Percentiles rank a stretch among this genome's conserved stretches.
Conservation (phyloP, 1,140 invertebrate genomes). For the Andrena cerasifolii region DNA sequence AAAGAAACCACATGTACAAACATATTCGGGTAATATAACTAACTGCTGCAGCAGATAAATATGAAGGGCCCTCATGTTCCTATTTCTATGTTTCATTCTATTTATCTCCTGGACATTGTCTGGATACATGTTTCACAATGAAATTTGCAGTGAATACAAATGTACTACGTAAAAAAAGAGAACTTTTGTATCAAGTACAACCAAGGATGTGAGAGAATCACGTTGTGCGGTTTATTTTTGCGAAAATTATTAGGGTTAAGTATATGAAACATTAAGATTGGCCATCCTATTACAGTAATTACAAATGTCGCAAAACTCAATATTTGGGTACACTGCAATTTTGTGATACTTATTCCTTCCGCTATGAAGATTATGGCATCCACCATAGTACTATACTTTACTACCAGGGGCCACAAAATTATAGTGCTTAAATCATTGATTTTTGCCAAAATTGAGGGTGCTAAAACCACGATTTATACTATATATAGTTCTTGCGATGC, state of each 20-base stretch:
- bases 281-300: conserved; percentile 19
- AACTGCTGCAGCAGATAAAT: conserved; percentile 65
- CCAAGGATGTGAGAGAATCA: conserved; percentile 51
- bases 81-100: conserved; percentile 51
- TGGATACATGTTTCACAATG: conserved; percentile 25
- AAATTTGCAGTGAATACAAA: conserved; percentile 13
- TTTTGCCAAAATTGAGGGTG: conserved; percentile 35
- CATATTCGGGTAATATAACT: conserved; percentile 67
- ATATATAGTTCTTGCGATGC: conserved; percentile 55
- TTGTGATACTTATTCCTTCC: background rate
- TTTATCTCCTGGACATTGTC: conserved; percentile 33
- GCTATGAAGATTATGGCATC: background rate
- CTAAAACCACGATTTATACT: conserved; percentile 28
- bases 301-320: conserved; percentile 34
- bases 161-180: conserved; percentile 16
- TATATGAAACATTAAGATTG: conserved; percentile 22
- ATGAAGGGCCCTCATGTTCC: conserved; percentile 61
- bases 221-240: conserved; percentile 34
- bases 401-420: background rate
- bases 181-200: conserved; percentile 66
- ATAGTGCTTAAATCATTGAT: conserved; percentile 4
- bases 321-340: conserved; percentile 46
- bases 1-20: conserved; percentile 64
- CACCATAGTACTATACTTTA: background rate
- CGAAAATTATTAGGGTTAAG: conserved; percentile 38